phyloP scores from a whole-genome alignment of 2,888 invertebrate genomes.

The Drosophila subquinaria region DNA sequence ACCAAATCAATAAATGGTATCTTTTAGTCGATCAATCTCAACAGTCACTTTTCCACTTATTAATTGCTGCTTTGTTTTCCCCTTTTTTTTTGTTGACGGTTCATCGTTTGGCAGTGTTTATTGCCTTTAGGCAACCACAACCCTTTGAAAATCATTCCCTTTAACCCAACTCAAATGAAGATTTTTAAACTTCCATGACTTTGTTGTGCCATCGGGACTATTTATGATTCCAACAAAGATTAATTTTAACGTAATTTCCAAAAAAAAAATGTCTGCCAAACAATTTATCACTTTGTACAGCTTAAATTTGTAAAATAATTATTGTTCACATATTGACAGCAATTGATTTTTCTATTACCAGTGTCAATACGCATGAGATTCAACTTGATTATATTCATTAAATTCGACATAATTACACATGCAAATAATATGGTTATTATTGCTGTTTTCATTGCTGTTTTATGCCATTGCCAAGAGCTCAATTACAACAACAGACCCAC shows the following conservation, averaged over 20 bases:
- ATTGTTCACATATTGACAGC: neutral
- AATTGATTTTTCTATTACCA: slow-evolving; percentile 1
- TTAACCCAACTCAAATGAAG: neutral
- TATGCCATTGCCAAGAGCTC: neutral
- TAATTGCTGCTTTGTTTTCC: slow-evolving; percentile 6
- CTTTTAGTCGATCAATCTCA: neutral
- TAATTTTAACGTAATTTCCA: neutral
- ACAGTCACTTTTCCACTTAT: neutral
- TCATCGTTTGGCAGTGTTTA: slow-evolving; percentile 51
- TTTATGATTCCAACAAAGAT: neutral
- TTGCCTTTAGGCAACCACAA: slow-evolving; percentile 9
- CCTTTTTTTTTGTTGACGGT: neutral
- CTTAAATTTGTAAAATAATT: neutral
- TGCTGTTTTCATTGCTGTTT: neutral
- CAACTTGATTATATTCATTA: slow-evolving; percentile 3
- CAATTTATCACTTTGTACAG: neutral
- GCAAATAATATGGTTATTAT: neutral
- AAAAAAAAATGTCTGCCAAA: neutral
- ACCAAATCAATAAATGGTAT: neutral
- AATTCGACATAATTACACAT: neutral
- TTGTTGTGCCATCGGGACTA: neutral
- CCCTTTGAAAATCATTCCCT: slow-evolving; percentile 1
- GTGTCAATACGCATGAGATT: neutral
- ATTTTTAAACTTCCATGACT: slow-evolving; percentile 3
- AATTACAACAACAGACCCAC: neutral